These are phyloP conservation scores for Oedothorax gibbosus DNA, from an alignment of 1,140 invertebrate genomes.

Conservation along the genomic window DNA sequence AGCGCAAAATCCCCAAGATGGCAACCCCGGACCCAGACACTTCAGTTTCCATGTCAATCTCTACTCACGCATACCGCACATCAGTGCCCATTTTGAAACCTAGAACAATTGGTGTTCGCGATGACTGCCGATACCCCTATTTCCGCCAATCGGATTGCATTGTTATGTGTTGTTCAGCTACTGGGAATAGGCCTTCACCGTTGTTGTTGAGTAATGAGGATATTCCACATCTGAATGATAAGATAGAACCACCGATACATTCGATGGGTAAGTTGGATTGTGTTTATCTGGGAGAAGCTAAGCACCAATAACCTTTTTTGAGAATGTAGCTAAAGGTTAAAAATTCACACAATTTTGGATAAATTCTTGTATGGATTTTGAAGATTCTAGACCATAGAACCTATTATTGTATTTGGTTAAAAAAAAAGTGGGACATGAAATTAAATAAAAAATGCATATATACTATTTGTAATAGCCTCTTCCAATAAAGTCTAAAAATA, in stretches of 20 bases:
- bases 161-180: constrained; percentile 45
- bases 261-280: background rate
- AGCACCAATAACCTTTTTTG: too few relatives aligned
- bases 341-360: too few relatives aligned
- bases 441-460: too few relatives aligned
- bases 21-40: background rate
- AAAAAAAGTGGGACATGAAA: too few relatives aligned
- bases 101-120: constrained; percentile 48
- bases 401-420: too few relatives aligned
- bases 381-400: too few relatives aligned
- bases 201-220: constrained; percentile 13
- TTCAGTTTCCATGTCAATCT: background rate
- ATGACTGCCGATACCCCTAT: constrained; percentile 30
- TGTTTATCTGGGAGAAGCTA: too few relatives aligned
- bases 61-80: constrained; percentile 10
- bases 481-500: too few relatives aligned
- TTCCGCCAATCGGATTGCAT: constrained; percentile 25
- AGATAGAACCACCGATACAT: background rate
- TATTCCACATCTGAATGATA: constrained; percentile 1
- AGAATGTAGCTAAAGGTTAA: too few relatives aligned
- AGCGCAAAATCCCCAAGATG: background rate
- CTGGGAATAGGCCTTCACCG: background rate
- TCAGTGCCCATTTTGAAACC: constrained; percentile 62
- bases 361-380: too few relatives aligned
- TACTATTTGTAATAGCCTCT: too few relatives aligned